Conservation (phyloP, 2,888 invertebrate genomes). For the Drosophila subquinaria region DNA sequence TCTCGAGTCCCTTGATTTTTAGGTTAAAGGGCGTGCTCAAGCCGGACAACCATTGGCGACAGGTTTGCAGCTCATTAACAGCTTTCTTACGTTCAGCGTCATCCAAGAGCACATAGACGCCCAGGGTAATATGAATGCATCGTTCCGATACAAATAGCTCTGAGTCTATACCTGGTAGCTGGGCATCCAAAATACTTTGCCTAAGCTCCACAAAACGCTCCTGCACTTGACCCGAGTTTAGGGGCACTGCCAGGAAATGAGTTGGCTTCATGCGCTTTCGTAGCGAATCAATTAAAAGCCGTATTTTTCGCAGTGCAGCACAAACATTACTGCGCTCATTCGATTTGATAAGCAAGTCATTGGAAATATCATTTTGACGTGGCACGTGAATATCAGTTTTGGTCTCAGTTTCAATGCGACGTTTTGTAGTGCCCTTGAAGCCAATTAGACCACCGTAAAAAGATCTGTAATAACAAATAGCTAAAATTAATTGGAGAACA, state of each 20-base stretch:
- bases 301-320: slow-evolving; percentile 91
- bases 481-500: too few relatives aligned
- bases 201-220: slow-evolving; percentile 90
- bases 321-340: slow-evolving; percentile 88
- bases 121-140: slow-evolving; percentile 94
- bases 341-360: slow-evolving; percentile 87
- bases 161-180: slow-evolving; percentile 89
- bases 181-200: slow-evolving; percentile 78
- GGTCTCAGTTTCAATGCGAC: slow-evolving; percentile 92
- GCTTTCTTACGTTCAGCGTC: slow-evolving; percentile 90
- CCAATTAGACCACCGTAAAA: slow-evolving; percentile 91
- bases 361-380: slow-evolving; percentile 86
- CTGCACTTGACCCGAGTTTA: slow-evolving; percentile 88
- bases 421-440: slow-evolving; percentile 90
- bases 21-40: slow-evolving; percentile 87
- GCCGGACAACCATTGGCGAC: slow-evolving; percentile 85
- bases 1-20: slow-evolving; percentile 91
- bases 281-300: slow-evolving; percentile 89
- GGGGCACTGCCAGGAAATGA: slow-evolving; percentile 94
- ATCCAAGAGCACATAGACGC: slow-evolving; percentile 91
- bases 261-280: slow-evolving; percentile 91
- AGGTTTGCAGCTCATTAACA: slow-evolving; percentile 88
- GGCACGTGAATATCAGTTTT: slow-evolving; percentile 91
- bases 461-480: slow-evolving; percentile 43
- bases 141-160: slow-evolving; percentile 90